Conservation (phyloP, 2,797 vertebrate genomes). For the Hippoglossus hippoglossus region DNA sequence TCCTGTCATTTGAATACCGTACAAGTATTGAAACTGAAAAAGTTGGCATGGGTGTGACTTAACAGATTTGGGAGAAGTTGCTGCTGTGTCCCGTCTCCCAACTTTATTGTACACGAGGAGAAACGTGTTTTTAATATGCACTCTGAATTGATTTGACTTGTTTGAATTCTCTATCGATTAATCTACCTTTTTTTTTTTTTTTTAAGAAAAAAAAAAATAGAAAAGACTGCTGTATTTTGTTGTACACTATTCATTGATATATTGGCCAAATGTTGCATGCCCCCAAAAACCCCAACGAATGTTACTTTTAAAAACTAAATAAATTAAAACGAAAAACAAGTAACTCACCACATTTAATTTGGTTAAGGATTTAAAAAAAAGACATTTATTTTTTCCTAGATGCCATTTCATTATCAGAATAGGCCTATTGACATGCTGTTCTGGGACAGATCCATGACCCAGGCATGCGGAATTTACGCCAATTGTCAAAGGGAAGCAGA, state of each 20-base stretch:
- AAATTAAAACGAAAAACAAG: slow-evolving; percentile 36
- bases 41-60: slow-evolving; percentile 75
- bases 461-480: slow-evolving; percentile 64
- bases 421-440: slow-evolving; percentile 41
- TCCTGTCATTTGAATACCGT: slow-evolving; percentile 83
- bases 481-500: slow-evolving; percentile 84
- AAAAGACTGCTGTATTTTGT: slow-evolving; percentile 82
- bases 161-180: slow-evolving; percentile 76
- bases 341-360: slow-evolving; percentile 39
- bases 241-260: slow-evolving; percentile 54
- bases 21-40: slow-evolving; percentile 88
- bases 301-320: slow-evolving; percentile 48
- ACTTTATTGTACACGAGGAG: slow-evolving; percentile 63
- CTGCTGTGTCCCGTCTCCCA: slow-evolving; percentile 82
- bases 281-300: slow-evolving; percentile 37
- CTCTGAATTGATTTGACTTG: slow-evolving; percentile 76
- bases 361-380: slow-evolving; percentile 22
- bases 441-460: slow-evolving; percentile 38
- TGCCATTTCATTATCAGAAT: slow-evolving; percentile 34
- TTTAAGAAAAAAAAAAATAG: not conserved
- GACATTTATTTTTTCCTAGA: slow-evolving; percentile 11
- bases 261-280: slow-evolving; percentile 78
- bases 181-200: slow-evolving; percentile 54
- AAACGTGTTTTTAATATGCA: slow-evolving; percentile 77
- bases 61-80: slow-evolving; percentile 74